A percentile compares a stretch with the other conserved stretches of the same genome.
Evolutionary conservation across 2,797 vertebrate genomes (phyloP).

Genomic region (Crenuchus spilurus): DNA sequence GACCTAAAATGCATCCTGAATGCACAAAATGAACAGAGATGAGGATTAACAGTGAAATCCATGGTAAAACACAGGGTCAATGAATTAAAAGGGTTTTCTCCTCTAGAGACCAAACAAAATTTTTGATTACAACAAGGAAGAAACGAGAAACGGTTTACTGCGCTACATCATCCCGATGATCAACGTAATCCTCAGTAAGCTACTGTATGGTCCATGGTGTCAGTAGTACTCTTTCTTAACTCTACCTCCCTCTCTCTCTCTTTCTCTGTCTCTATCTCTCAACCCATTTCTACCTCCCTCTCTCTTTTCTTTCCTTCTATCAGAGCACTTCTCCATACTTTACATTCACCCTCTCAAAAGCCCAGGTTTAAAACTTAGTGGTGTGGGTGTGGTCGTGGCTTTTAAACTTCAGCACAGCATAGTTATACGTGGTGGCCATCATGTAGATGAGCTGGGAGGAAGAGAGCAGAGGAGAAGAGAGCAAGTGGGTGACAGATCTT

Average conservation of each 20-base stretch:
- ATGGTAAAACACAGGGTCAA: slow-evolving; percentile 12
- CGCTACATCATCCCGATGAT: slow-evolving; percentile 28
- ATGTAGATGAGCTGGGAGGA: slow-evolving; percentile 88
- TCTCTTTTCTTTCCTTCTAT: slow-evolving; percentile 12
- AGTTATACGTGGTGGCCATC: slow-evolving; percentile 94
- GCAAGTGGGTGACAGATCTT: slow-evolving; percentile 45
- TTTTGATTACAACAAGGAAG: slow-evolving; percentile 29
- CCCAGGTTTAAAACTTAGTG: slow-evolving; percentile 84
- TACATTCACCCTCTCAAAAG: slow-evolving; percentile 17
- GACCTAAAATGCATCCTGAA: slow-evolving; percentile 8
- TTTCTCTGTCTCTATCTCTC: slow-evolving; percentile 8
- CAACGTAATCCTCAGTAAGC: slow-evolving; percentile 35
- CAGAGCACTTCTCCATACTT: slow-evolving; percentile 34
- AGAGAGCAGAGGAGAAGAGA: slow-evolving; percentile 60
- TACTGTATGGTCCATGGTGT: slow-evolving; percentile 42
- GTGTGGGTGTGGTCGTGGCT: slow-evolving; percentile 90
- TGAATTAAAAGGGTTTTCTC: slow-evolving; percentile 27
- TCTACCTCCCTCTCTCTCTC: slow-evolving; percentile 6
- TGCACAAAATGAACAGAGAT: background rate
- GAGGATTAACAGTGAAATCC: slow-evolving; percentile 6
- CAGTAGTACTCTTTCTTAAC: slow-evolving; percentile 36
- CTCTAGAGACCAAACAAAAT: slow-evolving; percentile 11
- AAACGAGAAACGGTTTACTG: slow-evolving; percentile 21
- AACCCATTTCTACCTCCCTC: slow-evolving; percentile 6
- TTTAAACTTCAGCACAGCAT: slow-evolving; percentile 93